phyloP scores from a whole-genome alignment of 2,113 vertebrate genomes.

The Leptodactylus fuscus region DNA sequence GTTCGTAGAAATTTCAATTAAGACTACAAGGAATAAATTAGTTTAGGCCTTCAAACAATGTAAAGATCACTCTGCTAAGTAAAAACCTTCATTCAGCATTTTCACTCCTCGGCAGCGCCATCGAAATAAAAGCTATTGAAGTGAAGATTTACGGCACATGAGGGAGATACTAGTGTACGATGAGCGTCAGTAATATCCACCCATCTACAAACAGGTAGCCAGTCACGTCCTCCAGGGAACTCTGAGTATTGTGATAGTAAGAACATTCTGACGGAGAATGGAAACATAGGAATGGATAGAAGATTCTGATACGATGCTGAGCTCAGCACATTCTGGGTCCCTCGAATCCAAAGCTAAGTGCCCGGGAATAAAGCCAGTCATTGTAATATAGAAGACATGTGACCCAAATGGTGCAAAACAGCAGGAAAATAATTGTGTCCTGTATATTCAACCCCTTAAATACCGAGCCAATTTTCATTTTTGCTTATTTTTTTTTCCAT shows the following conservation, averaged over 20 bases:
- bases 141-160: background rate
- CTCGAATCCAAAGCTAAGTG: no score
- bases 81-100: constrained; percentile 10
- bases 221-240: background rate
- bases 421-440: no score
- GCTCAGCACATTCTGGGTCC: background rate
- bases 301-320: no score
- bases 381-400: no score
- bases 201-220: background rate
- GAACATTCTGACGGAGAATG: background rate
- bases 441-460: no score
- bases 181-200: background rate
- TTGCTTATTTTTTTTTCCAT: no score
- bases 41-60: no score
- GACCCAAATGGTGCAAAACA: no score
- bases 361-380: background rate
- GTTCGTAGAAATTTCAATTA: background rate
- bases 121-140: background rate
- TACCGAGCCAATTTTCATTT: no score
- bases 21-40: background rate
- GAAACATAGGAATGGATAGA: background rate
- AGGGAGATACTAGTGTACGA: background rate
- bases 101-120: background rate
- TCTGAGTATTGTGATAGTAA: background rate
- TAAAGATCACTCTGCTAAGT: background rate